A percentile compares a stretch with the other conserved stretches of the same genome.
Evolutionary conservation across 2,888 invertebrate species (phyloP).

Genomic region (Sinhomidia bicolor): DNA sequence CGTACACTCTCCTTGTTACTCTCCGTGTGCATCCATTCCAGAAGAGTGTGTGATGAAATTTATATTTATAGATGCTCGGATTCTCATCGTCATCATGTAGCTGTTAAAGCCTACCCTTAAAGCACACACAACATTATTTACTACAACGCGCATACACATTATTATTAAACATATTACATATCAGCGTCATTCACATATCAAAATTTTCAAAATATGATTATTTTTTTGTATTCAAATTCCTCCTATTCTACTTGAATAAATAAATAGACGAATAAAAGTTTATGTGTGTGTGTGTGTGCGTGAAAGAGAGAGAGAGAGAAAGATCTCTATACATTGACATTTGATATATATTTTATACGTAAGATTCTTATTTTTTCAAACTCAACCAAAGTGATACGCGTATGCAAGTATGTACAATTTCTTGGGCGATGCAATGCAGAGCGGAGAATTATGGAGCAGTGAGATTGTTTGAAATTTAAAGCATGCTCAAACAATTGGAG

Average conservation of each 20-base stretch:
- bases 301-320: background rate
- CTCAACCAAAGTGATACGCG: too few species aligned
- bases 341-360: too few species aligned
- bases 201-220: background rate
- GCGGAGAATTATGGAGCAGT: background rate
- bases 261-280: too few species aligned
- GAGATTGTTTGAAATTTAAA: background rate
- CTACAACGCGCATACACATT: too few species aligned
- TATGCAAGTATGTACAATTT: background rate
- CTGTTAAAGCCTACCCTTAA: background rate
- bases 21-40: background rate
- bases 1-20: background rate
- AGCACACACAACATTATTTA: background rate
- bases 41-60: background rate
- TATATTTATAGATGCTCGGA: too few species aligned
- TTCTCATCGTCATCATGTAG: slow-evolving; percentile 1
- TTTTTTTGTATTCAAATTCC: background rate
- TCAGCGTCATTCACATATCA: slow-evolving; percentile 25
- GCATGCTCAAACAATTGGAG: background rate
- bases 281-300: too few species aligned
- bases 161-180: background rate
- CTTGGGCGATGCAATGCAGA: too few species aligned
- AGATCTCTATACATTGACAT: too few species aligned
- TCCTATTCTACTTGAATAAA: slow-evolving; percentile 7
- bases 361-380: too few species aligned